Evolutionary conservation across 2,797 vertebrate species (phyloP).

Genomic region (Vireo griseus): DNA sequence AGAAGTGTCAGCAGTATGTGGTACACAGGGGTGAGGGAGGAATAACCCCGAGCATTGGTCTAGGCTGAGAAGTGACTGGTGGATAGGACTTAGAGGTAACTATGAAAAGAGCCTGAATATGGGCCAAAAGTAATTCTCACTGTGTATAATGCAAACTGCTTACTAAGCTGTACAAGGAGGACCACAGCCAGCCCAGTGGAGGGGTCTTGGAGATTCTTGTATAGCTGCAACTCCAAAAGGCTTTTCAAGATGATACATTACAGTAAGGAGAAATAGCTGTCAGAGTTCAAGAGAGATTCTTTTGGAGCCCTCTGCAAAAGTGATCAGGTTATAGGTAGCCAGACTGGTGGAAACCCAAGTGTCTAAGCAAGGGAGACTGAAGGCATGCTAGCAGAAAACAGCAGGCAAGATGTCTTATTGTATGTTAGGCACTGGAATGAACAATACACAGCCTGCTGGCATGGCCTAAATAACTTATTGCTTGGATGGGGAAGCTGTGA

Average conservation of each 20-base stretch:
- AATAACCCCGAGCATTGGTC: background rate
- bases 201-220: background rate
- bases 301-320: rapidly evolving
- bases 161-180: background rate
- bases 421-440: background rate
- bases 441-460: background rate
- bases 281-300: background rate
- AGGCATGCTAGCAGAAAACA: background rate
- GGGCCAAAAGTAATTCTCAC: background rate
- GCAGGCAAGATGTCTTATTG: background rate
- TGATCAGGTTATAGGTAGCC: background rate
- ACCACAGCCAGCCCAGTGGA: background rate
- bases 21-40: background rate
- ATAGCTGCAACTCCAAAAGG: background rate
- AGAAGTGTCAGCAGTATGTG: background rate
- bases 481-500: background rate
- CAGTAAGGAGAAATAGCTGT: background rate
- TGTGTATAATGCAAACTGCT: background rate
- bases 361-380: background rate
- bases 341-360: rapidly evolving
- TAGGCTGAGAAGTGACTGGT: background rate
- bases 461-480: background rate
- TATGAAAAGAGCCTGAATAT: background rate
- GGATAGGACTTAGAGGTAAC: background rate
- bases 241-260: background rate